A percentile compares a stretch with the other conserved stretches of the same genome.
phyloP scores from a whole-genome alignment of 2,797 vertebrate genomes.

The Spatula versicolor region DNA sequence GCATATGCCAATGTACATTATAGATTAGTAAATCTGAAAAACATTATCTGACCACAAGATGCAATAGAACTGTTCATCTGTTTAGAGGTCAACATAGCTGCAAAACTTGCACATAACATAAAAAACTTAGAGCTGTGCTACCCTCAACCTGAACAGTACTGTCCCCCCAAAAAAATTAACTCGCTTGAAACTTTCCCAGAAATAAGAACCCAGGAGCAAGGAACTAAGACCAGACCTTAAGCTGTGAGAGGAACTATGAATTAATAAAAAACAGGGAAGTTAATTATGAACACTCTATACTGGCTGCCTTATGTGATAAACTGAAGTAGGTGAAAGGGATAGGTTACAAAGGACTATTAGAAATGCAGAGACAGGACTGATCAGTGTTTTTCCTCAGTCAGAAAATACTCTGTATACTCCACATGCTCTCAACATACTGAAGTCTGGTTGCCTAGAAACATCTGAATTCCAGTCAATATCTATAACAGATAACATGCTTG shows the following conservation, averaged over 20 bases:
- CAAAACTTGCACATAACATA: background rate
- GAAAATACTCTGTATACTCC: background rate
- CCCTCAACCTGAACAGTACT: background rate
- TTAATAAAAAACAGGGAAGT: background rate
- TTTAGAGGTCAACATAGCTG: background rate
- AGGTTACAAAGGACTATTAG: background rate
- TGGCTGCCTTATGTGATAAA: background rate
- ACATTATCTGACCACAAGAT: background rate
- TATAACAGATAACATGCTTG: background rate
- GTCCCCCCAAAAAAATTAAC: background rate
- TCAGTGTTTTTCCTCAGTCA: background rate
- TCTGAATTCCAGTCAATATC: background rate
- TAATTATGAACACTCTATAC: background rate
- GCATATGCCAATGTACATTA: background rate
- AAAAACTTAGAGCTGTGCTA: background rate
- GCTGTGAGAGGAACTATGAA: background rate
- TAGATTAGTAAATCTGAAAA: background rate
- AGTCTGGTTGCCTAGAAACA: background rate
- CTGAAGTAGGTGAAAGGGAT: background rate
- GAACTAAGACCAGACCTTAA: background rate
- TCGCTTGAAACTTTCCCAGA: background rate
- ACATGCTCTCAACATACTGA: background rate
- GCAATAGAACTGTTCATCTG: background rate
- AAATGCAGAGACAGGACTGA: background rate
- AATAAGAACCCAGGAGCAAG: background rate